Evolutionary conservation across 1,140 invertebrate genomes (phyloP), one percentile per base, ranked within the genome.

Genomic region (Pogonognathellus flavescens): DNA sequence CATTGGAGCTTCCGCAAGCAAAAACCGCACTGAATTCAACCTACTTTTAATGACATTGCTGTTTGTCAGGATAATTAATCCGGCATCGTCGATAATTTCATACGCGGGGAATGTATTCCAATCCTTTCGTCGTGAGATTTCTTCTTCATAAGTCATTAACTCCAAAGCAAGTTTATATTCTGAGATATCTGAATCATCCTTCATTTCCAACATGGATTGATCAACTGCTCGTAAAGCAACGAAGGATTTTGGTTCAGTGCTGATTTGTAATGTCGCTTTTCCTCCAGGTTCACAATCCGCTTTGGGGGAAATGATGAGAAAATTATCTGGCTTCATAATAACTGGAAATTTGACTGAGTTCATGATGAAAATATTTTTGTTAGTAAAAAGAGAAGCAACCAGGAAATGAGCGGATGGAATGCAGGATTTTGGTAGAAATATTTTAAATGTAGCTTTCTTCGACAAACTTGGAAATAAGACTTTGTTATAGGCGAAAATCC

Each of bases 31-130:
- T 62, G 62, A 1, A 49, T 59, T 18, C 25, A 72, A 14, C 0
- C 49, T 18, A n/a, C 0, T 50, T 14, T 85, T 80, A 14, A 85
- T 55, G 25, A 85, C 18, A n/a, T 57, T 6, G 20, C 14, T 76
- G 55, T 87, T 87, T 1, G 83, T 87, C 14, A 84, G 0, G n/a
- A 87, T 57, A 14, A 82, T 52, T 7, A 87, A 55, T 13, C 86
- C 84, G 8, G 57, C 50, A 6, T 87, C 59, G 8, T 87, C 84
- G 41, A 87, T 85, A 49, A 83, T 25, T 83, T 85, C 55, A 57
- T 82, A 82, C 4, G 86, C 31, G 10, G 22, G 52, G 1, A 52
- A 50, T 1, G 57, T 70, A 25, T 18, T 20, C 83, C 80, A 84
- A 57, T 52, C 49, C n/a, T 80, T 18, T 13, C 55, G 20, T 16